Conservation (phyloP, 2,797 vertebrate species). For the Dermochelys coriacea region DNA sequence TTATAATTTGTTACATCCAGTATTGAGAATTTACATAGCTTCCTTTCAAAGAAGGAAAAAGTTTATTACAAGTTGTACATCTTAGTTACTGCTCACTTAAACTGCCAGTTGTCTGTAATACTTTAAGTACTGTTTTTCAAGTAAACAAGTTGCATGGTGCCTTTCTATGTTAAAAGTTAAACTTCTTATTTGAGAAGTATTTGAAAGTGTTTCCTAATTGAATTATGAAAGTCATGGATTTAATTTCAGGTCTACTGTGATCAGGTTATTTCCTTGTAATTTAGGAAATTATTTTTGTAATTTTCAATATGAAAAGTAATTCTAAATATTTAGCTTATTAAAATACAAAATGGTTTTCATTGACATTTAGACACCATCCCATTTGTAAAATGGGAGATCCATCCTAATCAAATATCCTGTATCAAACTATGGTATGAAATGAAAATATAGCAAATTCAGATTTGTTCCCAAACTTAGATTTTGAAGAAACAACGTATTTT, state of each 20-base stretch:
- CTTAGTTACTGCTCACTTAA: background rate
- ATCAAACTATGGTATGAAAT: background rate
- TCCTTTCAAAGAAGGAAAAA: background rate
- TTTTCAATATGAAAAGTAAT: background rate
- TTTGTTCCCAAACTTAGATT: background rate
- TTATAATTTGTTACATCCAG: background rate
- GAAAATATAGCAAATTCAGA: background rate
- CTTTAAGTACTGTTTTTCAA: background rate
- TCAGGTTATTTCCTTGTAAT: background rate
- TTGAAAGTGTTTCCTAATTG: background rate
- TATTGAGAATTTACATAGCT: background rate
- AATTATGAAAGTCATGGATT: rapidly evolving
- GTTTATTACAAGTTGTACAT: background rate
- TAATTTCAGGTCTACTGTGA: rapidly evolving
- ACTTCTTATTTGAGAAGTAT: background rate
- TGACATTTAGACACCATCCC: rapidly evolving
- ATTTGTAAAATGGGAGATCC: background rate
- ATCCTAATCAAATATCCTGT: background rate
- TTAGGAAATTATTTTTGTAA: background rate
- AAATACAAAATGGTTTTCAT: background rate
- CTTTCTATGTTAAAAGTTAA: background rate
- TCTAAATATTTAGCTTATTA: background rate
- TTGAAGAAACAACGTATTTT: background rate
- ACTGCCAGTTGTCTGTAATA: background rate
- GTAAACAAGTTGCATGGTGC: background rate